Base-by-base conservation (phyloP, 1,140 invertebrate species). In the Macrobrachium rosenbergii region DNA sequence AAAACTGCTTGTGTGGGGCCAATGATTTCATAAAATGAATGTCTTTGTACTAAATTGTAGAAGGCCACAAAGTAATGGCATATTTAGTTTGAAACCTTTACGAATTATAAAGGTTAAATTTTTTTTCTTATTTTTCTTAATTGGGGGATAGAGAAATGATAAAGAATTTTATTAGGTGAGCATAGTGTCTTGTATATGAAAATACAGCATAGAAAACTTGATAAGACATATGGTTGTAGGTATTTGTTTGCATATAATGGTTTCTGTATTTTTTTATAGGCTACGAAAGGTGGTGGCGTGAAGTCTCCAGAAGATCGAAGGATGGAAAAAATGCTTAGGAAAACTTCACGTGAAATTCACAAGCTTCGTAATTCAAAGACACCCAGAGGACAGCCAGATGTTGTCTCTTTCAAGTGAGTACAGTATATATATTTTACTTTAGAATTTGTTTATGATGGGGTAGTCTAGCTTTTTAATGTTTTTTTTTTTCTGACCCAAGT, bases 401-500 rank as follows among this genome's bases (percentile, higher is more conserved):
- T 98, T 84, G 95, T 97, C 90, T 97, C 96, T 28, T 98, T 99
- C 92, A 98, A 97, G 97, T 98, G 92, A 94, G 95, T 95, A 84
- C 87, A 28, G 45, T 60, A 60, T 23, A 37, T 60, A n/a, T 75
- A 63, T 59, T 59, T 81, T 19, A 72, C 63, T 89, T 28, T 14
- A 16, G 45, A 59, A 72, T 23, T 14, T 3, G 5, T 60, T 59
- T 12, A 52, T 28, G 5, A 45, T 16, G 5, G 62, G 2, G 19
- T 43, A 58, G 14, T 82, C 10, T 37, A 37, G 28, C 28, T 37
- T 37, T 3, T 37, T 37, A 3, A 37, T 3, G 1, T 37, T 37
- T 52, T 45, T n/a, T 16, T 69, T 19, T 81, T 59, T 37, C 19
- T 45, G 0, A 19, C 21, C 12, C 6, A 8, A 28, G 43, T 75